Conservation (phyloP, 2,797 vertebrate genomes). For the Mustela erminea region DNA sequence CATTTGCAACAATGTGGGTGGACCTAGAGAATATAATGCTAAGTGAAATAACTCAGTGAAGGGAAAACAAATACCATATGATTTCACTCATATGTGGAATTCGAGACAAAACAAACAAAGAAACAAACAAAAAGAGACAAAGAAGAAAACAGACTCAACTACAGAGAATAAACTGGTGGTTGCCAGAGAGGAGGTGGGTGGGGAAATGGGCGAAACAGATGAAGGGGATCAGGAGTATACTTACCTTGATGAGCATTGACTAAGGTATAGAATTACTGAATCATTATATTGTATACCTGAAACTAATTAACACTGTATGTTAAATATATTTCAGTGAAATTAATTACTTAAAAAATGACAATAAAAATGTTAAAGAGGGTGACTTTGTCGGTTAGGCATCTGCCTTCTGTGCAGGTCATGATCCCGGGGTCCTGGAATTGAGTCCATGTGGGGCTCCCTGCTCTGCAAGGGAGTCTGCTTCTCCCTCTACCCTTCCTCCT, state of each 20-base stretch:
- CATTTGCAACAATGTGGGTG: not conserved
- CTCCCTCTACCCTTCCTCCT: no score
- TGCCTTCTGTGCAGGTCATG: no score
- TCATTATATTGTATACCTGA: not conserved
- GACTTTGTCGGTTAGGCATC: no score
- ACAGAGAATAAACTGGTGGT: not conserved
- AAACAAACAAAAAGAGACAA: not conserved
- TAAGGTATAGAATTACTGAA: not conserved
- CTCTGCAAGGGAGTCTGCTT: no score
- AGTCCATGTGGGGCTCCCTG: no score
- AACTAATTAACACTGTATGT: not conserved
- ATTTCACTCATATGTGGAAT: not conserved
- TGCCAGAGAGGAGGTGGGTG: not conserved
- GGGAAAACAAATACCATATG: not conserved
- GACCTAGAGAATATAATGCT: not conserved
- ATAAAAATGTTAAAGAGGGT: not conserved
- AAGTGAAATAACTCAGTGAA: not conserved
- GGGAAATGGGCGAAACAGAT: not conserved
- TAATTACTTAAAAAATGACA: not conserved
- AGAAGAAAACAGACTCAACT: not conserved
- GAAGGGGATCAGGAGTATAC: not conserved
- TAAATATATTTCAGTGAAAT: not conserved
- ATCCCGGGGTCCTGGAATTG: no score
- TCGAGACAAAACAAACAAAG: not conserved
- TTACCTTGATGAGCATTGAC: not conserved